phyloP scores from a whole-genome alignment of 2,888 invertebrate genomes.

The Melangyna quadrimaculata region DNA sequence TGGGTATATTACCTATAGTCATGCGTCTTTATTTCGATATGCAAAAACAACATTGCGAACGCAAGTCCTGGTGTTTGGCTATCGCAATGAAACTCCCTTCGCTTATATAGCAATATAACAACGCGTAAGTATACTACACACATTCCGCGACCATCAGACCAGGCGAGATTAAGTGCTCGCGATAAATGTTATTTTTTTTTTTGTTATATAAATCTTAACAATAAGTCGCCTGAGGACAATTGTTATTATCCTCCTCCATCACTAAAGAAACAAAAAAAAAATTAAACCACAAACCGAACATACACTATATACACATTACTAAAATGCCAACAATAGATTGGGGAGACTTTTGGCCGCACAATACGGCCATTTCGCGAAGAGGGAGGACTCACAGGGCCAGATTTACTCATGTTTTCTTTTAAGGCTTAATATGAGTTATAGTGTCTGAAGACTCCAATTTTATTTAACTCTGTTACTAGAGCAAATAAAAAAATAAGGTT shows the following conservation, averaged over 20 bases:
- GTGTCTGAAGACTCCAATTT: too few species aligned
- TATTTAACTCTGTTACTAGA: too few species aligned
- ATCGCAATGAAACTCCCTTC: constrained; percentile 15
- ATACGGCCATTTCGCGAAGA: constrained; percentile 46
- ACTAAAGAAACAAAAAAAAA: background rate
- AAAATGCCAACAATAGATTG: constrained; percentile 39
- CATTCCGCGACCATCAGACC: constrained; percentile 30
- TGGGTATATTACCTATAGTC: constrained; percentile 25
- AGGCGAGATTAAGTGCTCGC: constrained; percentile 76
- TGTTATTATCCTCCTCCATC: constrained; percentile 56
- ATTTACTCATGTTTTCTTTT: too few species aligned
- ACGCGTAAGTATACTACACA: constrained; percentile 15
- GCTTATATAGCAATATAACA: background rate
- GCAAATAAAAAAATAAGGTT: too few species aligned
- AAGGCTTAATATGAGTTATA: too few species aligned
- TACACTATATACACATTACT: background rate
- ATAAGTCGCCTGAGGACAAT: constrained; percentile 78
- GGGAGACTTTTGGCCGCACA: constrained; percentile 51
- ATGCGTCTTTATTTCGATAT: constrained; percentile 53
- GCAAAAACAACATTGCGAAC: constrained; percentile 44
- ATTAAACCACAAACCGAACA: constrained; percentile 3
- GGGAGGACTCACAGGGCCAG: background rate
- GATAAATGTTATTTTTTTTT: constrained; percentile 75
- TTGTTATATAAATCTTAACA: constrained; percentile 76
- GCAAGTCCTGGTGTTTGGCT: constrained; percentile 4